phyloP scores from a whole-genome alignment of 2,113 vertebrate genomes.

The Catharus minimus region DNA sequence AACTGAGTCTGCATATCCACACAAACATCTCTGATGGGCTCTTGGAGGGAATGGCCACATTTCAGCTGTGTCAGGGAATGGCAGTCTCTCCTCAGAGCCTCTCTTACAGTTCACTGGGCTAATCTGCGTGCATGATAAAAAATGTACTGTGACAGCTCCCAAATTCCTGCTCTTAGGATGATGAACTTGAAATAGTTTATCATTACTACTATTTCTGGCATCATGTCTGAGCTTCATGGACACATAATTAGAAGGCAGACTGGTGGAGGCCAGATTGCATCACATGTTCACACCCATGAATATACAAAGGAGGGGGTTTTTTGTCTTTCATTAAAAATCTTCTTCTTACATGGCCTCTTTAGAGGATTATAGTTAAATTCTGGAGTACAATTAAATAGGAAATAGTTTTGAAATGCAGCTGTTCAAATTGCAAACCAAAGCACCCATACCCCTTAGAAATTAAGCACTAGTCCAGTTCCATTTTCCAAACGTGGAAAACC shows the following conservation, averaged over 20 bases:
- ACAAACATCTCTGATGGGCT: background rate
- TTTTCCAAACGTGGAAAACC: background rate
- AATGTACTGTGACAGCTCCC: background rate
- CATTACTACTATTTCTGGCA: constrained; percentile 1
- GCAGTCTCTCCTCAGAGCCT: background rate
- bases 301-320: fast-evolving
- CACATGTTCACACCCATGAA: background rate
- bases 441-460: background rate
- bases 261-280: background rate
- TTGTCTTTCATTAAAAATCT: background rate
- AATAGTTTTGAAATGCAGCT: background rate
- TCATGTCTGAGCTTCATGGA: background rate
- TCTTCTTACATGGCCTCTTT: background rate
- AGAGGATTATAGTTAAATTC: background rate
- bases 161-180: background rate
- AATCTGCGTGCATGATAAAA: background rate
- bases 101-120: background rate
- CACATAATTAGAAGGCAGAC: background rate
- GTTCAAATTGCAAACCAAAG: background rate
- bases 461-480: background rate
- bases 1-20: background rate
- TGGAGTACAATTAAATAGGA: background rate
- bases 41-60: background rate
- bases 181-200: background rate
- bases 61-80: background rate